Evolutionary conservation across 2,113 vertebrate genomes (phyloP).

Genomic region (Craseonycteris thonglongyai): DNA sequence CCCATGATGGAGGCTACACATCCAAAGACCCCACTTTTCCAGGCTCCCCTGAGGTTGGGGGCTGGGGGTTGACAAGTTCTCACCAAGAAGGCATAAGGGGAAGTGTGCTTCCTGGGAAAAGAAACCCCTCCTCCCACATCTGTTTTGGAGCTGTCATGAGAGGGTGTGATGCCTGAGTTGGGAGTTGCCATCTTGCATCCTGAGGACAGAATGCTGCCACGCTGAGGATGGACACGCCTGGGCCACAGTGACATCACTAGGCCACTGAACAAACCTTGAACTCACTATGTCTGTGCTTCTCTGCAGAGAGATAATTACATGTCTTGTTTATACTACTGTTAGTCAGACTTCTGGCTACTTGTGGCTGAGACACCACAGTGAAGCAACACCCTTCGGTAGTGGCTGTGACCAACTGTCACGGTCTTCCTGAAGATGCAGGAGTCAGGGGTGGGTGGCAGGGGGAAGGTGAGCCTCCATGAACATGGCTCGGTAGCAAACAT

Average conservation of each 20-base stretch:
- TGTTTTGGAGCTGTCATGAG: background rate
- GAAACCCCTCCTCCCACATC: background rate
- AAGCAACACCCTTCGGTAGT: background rate
- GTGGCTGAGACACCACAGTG: background rate
- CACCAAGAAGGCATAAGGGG: background rate
- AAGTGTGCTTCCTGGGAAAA: background rate
- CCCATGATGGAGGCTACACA: background rate
- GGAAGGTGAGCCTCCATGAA: background rate
- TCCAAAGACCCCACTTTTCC: too few relatives aligned
- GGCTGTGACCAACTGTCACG: rapidly evolving
- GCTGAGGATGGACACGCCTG: background rate
- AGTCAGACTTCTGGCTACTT: background rate
- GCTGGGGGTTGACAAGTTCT: background rate
- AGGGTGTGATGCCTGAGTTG: too few relatives aligned
- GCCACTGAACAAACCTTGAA: background rate
- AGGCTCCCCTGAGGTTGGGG: background rate
- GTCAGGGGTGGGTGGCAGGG: background rate
- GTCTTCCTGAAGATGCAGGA: background rate
- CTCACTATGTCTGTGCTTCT: background rate
- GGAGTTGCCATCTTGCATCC: background rate
- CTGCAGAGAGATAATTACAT: background rate
- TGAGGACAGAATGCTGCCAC: background rate
- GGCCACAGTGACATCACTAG: background rate
- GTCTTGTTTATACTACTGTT: background rate
- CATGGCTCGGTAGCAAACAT: background rate